Evolutionary conservation across 2,888 invertebrate genomes (phyloP).

Genomic region (Protophormia terraenovae): DNA sequence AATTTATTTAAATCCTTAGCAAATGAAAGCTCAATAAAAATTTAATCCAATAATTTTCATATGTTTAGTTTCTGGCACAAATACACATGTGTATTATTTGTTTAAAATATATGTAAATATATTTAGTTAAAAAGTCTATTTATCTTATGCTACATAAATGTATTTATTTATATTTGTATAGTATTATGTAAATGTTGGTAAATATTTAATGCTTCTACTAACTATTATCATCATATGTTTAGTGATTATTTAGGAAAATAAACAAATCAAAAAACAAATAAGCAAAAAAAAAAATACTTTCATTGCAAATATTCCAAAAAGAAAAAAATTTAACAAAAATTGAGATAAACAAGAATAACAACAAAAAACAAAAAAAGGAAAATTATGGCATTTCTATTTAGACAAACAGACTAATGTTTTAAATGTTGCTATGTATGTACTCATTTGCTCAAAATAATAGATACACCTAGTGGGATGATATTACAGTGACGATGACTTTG

Average conservation of each 20-base stretch:
- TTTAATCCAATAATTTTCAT: too few species aligned
- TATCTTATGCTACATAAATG: not conserved
- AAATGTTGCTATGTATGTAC: too few species aligned
- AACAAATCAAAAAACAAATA: slow-evolving; percentile 9
- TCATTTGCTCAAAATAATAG: too few species aligned
- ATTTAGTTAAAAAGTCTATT: too few species aligned
- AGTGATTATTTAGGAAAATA: slow-evolving; percentile 14
- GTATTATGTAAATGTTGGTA: not conserved
- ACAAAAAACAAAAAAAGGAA: too few species aligned
- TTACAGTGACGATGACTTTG: too few species aligned
- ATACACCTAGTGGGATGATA: too few species aligned
- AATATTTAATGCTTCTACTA: not conserved
- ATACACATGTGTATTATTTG: too few species aligned
- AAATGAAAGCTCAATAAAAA: too few species aligned
- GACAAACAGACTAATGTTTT: not conserved
- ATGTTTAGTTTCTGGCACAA: too few species aligned
- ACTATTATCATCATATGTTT: slow-evolving; percentile 13
- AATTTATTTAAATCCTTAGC: too few species aligned
- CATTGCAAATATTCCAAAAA: not conserved
- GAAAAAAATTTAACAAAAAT: not conserved
- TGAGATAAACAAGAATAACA: not conserved
- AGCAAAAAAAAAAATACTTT: not conserved
- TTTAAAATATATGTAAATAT: too few species aligned
- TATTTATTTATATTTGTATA: not conserved
- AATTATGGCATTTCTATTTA: not conserved